These are phyloP conservation scores for Rhombomys opimus DNA, from an alignment of 2,113 vertebrate species.

Conservation along the genomic window DNA sequence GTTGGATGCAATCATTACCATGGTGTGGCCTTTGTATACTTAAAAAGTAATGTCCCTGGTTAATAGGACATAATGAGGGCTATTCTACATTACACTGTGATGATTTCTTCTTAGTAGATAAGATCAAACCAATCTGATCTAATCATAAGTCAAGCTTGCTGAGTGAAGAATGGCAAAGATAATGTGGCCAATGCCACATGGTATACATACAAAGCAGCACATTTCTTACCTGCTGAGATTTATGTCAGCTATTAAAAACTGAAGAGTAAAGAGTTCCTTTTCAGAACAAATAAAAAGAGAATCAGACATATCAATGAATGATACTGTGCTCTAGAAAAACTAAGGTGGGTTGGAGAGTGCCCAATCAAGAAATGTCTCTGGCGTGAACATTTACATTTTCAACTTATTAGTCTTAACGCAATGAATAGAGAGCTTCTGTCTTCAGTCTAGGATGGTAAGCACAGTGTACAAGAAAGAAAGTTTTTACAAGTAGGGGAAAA, in stretches of 20 bases:
- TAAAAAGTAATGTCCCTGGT: background rate
- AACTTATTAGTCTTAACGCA: background rate
- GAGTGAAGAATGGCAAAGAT: background rate
- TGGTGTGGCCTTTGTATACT: background rate
- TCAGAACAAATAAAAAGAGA: background rate
- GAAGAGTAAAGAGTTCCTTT: background rate
- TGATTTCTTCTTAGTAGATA: background rate
- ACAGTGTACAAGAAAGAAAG: background rate
- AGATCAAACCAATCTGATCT: background rate
- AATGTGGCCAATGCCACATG: background rate
- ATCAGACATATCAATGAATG: background rate
- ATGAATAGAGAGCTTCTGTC: background rate
- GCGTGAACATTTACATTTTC: background rate
- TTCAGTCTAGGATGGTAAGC: background rate
- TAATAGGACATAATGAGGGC: background rate
- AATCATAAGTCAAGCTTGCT: background rate
- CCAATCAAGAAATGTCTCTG: background rate
- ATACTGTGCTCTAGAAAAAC: background rate
- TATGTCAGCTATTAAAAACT: background rate
- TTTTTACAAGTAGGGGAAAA: background rate
- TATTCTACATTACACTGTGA: background rate
- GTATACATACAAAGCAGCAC: background rate
- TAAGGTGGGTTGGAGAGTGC: background rate
- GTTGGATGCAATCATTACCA: background rate
- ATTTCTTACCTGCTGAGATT: background rate